A percentile compares a stretch with the other conserved stretches of the same genome.
Evolutionary conservation across 2,113 vertebrate species (phyloP).

Genomic region (Candoia aspera): DNA sequence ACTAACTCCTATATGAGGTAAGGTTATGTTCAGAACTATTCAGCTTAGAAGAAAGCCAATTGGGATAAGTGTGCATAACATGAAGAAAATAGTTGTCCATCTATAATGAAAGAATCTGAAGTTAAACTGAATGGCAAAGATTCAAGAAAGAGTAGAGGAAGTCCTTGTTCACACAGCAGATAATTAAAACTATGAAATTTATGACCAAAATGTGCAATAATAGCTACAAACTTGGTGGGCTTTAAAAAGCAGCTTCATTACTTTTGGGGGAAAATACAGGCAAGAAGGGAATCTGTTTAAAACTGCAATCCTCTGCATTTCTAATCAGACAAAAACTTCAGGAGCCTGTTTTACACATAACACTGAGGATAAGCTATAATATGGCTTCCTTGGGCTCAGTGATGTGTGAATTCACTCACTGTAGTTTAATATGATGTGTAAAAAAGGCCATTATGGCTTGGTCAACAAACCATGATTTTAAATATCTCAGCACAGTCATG

Average conservation of each 20-base stretch:
- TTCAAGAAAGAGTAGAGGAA: not conserved
- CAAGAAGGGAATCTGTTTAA: not conserved
- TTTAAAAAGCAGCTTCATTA: not conserved
- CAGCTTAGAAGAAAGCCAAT: not conserved
- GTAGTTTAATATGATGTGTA: not conserved
- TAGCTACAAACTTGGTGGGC: not conserved
- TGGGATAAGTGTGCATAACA: not conserved
- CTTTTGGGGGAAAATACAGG: not conserved
- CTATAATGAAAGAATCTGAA: not conserved
- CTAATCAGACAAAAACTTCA: not conserved
- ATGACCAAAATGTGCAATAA: not conserved
- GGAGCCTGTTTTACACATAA: not conserved
- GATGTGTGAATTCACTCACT: not conserved
- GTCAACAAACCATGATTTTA: not conserved
- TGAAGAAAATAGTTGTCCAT: not conserved
- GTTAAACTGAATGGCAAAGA: not conserved
- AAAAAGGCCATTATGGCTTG: not conserved
- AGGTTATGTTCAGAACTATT: not conserved
- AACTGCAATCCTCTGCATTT: not conserved
- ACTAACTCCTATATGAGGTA: not conserved
- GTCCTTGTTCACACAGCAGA: not conserved
- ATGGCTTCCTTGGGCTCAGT: not conserved
- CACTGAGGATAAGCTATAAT: not conserved
- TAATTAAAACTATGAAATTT: not conserved
- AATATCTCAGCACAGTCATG: not conserved